Conservation (phyloP, 2,113 vertebrate species). For the Percopsis transmontana region DNA sequence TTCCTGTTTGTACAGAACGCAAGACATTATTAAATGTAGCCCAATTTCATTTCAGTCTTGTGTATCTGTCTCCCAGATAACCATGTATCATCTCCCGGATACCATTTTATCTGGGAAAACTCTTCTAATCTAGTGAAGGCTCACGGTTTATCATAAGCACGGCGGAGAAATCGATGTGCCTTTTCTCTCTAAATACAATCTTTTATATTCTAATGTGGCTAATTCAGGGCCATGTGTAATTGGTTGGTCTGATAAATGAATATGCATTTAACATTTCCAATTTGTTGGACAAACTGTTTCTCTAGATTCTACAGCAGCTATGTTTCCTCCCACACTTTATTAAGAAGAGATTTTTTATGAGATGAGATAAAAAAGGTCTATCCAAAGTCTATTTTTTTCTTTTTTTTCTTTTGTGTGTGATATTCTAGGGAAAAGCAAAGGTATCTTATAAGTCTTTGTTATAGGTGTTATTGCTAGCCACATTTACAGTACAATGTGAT, state of each 20-base stretch:
- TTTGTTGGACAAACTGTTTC: slow-evolving; percentile 76
- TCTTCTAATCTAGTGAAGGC: slow-evolving; percentile 35
- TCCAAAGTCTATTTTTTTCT: slow-evolving; percentile 39
- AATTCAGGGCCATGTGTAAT: slow-evolving; percentile 69
- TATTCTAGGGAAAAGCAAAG: slow-evolving; percentile 7
- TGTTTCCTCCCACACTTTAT: slow-evolving; percentile 56
- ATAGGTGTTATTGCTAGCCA: neutral
- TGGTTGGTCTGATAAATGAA: slow-evolving; percentile 67
- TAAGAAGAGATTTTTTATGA: slow-evolving; percentile 27
- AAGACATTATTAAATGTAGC: slow-evolving; percentile 70
- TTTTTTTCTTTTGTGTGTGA: neutral
- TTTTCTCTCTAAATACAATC: slow-evolving; percentile 49
- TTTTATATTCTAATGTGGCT: slow-evolving; percentile 59
- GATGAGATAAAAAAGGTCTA: slow-evolving; percentile 24
- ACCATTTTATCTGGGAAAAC: slow-evolving; percentile 57
- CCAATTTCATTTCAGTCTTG: slow-evolving; percentile 69
- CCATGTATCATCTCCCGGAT: slow-evolving; percentile 26
- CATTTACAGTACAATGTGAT: neutral
- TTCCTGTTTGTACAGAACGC: slow-evolving; percentile 47
- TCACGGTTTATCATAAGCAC: slow-evolving; percentile 28
- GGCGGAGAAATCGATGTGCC: slow-evolving; percentile 42
- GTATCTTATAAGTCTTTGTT: slow-evolving; percentile 27
- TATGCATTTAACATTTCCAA: slow-evolving; percentile 65
- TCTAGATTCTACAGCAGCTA: slow-evolving; percentile 53
- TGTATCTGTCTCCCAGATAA: slow-evolving; percentile 50